Evolutionary conservation across 2,113 vertebrate genomes (phyloP), one percentile per base, ranked within the genome.

Genomic region (Prietella phreatophila): DNA sequence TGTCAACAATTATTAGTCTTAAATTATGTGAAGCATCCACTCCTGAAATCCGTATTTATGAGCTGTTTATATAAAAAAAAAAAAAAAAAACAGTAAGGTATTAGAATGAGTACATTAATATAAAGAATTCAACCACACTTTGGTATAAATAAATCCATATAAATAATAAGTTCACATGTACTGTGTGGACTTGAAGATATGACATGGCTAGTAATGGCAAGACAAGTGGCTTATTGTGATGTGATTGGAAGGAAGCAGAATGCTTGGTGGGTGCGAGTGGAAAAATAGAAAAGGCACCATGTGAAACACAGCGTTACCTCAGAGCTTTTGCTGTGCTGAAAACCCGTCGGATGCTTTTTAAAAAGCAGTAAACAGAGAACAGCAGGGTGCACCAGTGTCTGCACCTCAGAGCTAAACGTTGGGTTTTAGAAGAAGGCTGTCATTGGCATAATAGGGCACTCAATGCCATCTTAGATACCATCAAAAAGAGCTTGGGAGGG

Each of bases 221-320:
- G 30, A 94, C 92, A 94, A 94, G 91, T 89, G 89, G 69, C 47
- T 15, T 88, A 93, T 93, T 94, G 93, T 94, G 81, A 56, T 13
- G 33, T n/a, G 27, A 83, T 75, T 63, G 85, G 92, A 92, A 91
- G 88, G 90, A 82, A 91, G 88, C 91, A 89, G 89, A 93, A 84
- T 90, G 87, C 90, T 90, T 87, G 85, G 93, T 94, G 92, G 93
- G 92, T 75, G 90, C 90, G 75, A 20, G 88, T 92, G 90, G 90
- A 88, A 92, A 93, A 93, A 83, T 88, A 90, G 36, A 89, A 13
- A 80, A 88, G 93, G 93, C 93, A 91, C 87, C 85, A 88, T 91
- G 87, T 83, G 84, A 27, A 60, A 92, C 86, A 91, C 94, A 93
- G 92, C 88, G 91, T 92, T 91, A 93, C 92, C 92, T 93, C 94